Evolutionary conservation across 2,113 vertebrate genomes (phyloP).

Genomic region (Microtus richardsoni): DNA sequence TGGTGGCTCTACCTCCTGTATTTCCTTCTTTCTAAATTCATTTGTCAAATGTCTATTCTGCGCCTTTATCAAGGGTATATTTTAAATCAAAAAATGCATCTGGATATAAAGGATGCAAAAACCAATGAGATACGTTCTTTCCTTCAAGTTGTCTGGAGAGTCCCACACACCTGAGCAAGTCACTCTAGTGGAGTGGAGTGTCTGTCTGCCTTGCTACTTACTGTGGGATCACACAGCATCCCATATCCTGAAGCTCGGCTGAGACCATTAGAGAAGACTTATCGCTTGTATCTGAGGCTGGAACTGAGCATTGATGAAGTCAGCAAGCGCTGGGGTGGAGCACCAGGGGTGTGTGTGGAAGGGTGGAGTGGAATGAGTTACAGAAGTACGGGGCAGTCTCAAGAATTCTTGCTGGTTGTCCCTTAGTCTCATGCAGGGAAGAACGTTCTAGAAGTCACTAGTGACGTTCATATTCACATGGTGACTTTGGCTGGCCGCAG

Average conservation of each 20-base stretch:
- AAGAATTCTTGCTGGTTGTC: accelerated
- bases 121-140: not conserved
- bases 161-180: not conserved
- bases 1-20: not conserved
- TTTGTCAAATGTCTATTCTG: not conserved
- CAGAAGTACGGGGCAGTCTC: not conserved
- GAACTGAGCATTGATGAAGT: not conserved
- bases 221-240: accelerated
- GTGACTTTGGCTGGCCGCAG: not conserved
- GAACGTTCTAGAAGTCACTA: not conserved
- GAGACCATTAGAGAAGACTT: not conserved
- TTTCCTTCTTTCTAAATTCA: slow-evolving; percentile 19
- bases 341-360: not conserved
- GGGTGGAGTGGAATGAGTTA: accelerated
- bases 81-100: not conserved
- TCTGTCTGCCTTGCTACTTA: not conserved
- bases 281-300: not conserved
- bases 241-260: not conserved
- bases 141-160: not conserved
- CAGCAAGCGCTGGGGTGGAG: not conserved
- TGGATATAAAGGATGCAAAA: not conserved
- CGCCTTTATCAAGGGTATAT: not conserved
- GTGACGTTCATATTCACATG: not conserved
- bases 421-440: not conserved
- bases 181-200: no score